Conservation (phyloP, 2,888 invertebrate species). For the Andrena hattorfiana region DNA sequence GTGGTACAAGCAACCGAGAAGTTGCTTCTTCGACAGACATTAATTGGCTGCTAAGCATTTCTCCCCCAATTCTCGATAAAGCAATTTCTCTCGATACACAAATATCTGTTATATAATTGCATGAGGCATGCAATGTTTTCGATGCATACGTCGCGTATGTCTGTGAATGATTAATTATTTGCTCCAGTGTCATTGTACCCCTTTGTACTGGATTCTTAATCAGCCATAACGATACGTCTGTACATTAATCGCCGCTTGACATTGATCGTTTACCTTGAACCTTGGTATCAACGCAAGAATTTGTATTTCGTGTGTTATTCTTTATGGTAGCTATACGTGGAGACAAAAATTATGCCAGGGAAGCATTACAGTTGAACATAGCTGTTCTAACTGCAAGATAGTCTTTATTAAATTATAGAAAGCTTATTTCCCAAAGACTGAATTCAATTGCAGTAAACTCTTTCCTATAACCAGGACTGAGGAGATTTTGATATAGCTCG, state of each 20-base stretch:
- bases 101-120: slow-evolving; percentile 17
- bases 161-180: background rate
- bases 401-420: too few species aligned
- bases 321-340: background rate
- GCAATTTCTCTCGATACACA: background rate
- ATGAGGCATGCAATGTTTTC: slow-evolving; percentile 13
- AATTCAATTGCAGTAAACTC: too few species aligned
- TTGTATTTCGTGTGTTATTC: background rate
- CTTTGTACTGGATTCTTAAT: slow-evolving; percentile 17
- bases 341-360: background rate
- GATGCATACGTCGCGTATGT: background rate
- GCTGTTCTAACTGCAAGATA: too few species aligned
- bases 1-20: background rate
- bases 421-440: too few species aligned
- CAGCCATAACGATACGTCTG: background rate
- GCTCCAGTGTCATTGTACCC: background rate
- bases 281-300: background rate
- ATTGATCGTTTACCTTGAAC: background rate
- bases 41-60: background rate
- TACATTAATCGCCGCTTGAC: background rate
- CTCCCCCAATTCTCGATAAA: background rate
- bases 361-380: background rate
- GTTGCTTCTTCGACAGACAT: background rate
- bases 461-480: too few species aligned
- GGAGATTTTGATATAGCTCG: too few species aligned